These are phyloP conservation scores for Troides oblongomaculatus DNA, from an alignment of 2,888 invertebrate genomes.

Conservation along the genomic window DNA sequence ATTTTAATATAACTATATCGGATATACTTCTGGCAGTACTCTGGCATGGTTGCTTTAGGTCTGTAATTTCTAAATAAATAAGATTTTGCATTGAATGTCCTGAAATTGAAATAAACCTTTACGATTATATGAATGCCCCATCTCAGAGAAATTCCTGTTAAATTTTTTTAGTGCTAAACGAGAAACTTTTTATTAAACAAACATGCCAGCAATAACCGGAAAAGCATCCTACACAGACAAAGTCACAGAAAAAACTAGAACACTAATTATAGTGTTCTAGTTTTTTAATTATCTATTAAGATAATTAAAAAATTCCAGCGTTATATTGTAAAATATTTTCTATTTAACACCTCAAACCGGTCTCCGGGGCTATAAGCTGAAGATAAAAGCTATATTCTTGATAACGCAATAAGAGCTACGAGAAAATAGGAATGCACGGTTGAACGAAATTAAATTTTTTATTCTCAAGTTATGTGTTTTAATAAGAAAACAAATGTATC, in stretches of 20 bases:
- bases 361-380: neutral
- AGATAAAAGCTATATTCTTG: slow-evolving; percentile 6
- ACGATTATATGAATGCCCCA: too few species aligned
- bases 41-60: too few species aligned
- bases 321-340: slow-evolving; percentile 5
- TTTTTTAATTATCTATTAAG: too few species aligned
- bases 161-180: neutral
- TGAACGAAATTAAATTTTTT: slow-evolving; percentile 15
- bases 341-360: slow-evolving; percentile 1
- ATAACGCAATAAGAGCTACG: slow-evolving; percentile 14
- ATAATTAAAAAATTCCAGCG: neutral
- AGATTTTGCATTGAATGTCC: too few species aligned
- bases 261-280: neutral
- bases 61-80: too few species aligned
- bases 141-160: neutral
- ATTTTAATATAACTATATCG: too few species aligned
- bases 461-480: neutral
- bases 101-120: too few species aligned
- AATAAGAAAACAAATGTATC: too few species aligned
- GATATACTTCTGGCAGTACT: too few species aligned
- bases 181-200: neutral
- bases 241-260: neutral
- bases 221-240: neutral
- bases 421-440: slow-evolving; percentile 13
- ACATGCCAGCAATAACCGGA: neutral